These are phyloP conservation scores for Elanoides forficatus DNA, from an alignment of 2,113 vertebrate species.

Conservation along the genomic window DNA sequence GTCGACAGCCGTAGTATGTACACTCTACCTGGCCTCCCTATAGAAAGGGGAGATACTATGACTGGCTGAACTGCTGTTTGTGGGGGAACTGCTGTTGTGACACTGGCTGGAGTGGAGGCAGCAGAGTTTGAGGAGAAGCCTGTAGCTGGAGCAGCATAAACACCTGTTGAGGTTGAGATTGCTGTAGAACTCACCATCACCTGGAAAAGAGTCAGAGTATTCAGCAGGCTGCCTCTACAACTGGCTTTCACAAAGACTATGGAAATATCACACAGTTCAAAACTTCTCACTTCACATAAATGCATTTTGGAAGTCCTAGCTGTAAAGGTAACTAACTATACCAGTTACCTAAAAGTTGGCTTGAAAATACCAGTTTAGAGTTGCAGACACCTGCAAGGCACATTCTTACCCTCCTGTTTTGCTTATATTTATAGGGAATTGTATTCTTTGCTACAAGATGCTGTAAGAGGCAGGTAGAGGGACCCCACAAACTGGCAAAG, in stretches of 20 bases:
- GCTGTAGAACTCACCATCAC: conserved; percentile 81
- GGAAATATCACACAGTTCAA: not conserved
- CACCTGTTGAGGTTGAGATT: conserved; percentile 74
- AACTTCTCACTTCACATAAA: not conserved
- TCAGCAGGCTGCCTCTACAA: not conserved
- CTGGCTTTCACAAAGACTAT: not conserved
- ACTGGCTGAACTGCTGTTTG: conserved; percentile 70
- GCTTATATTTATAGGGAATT: not conserved
- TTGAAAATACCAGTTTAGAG: not conserved
- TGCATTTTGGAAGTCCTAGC: not conserved
- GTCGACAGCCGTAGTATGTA: not conserved
- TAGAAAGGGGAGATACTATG: conserved; percentile 63
- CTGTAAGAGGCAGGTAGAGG: not conserved
- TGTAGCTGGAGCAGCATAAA: conserved; percentile 69
- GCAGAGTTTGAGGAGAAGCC: conserved; percentile 78
- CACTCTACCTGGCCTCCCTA: conserved; percentile 76
- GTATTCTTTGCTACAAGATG: not conserved
- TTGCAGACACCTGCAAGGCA: not conserved
- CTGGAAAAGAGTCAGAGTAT: conserved; percentile 60
- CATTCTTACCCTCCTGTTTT: not conserved
- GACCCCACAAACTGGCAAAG: not conserved
- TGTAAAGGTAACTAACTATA: not conserved
- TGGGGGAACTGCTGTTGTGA: conserved; percentile 69
- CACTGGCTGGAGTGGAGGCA: conserved; percentile 66
- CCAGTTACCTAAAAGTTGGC: not conserved